Evolutionary conservation across 2,113 vertebrate genomes (phyloP).

Genomic region (Aplodontia rufa): DNA sequence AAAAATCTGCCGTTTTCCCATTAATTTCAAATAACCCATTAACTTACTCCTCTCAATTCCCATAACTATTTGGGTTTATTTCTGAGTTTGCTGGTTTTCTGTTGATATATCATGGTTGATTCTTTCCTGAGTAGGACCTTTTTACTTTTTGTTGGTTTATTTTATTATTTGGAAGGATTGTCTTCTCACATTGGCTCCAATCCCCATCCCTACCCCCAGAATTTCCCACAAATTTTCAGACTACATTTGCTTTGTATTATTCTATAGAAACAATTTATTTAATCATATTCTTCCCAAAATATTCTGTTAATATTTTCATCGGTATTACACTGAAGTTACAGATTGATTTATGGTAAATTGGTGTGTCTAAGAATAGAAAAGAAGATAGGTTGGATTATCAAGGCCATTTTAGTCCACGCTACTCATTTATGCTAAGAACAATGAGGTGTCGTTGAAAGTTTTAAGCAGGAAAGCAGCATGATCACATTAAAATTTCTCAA

Average conservation of each 20-base stretch:
- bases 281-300: constrained; percentile 25
- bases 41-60: neutral
- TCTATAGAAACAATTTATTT: constrained; percentile 8
- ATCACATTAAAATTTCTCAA: neutral
- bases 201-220: neutral
- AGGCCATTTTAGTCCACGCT: neutral
- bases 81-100: neutral
- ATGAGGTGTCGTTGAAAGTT: neutral
- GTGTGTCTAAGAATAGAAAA: neutral
- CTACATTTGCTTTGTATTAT: neutral
- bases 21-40: neutral
- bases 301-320: constrained; percentile 35
- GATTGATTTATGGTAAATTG: constrained; percentile 2
- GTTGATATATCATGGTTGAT: neutral
- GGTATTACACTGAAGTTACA: neutral
- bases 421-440: neutral
- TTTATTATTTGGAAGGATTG: constrained; percentile 5
- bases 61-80: neutral
- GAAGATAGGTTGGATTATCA: neutral
- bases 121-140: neutral
- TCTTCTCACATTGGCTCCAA: neutral
- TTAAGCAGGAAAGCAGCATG: neutral
- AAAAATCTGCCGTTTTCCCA: neutral
- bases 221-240: neutral
- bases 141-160: constrained; percentile 18